These are phyloP conservation scores for Callithrix jacchus DNA, from an alignment of 2,113 vertebrate species.

Conservation along the genomic window DNA sequence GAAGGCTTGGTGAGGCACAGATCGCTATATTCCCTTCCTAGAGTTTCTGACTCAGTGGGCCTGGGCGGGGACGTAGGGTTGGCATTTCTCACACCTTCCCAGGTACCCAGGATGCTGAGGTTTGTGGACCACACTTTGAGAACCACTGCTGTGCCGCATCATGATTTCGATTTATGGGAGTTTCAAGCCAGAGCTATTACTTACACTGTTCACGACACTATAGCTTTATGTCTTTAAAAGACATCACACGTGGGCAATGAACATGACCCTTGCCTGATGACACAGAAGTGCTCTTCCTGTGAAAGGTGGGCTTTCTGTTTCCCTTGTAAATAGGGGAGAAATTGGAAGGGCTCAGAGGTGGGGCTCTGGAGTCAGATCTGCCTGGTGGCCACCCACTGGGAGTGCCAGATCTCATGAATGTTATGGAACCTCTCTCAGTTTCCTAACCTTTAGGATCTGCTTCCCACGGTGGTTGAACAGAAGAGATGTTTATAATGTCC, in stretches of 20 bases:
- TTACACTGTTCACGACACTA: not conserved
- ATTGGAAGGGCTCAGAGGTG: not conserved
- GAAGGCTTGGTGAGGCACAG: not conserved
- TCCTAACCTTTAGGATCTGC: not conserved
- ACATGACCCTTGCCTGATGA: rapidly evolving
- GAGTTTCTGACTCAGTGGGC: not conserved
- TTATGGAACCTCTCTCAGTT: not conserved
- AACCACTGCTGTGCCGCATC: not conserved
- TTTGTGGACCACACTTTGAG: not conserved
- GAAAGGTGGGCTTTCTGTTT: not conserved
- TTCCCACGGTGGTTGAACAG: not conserved
- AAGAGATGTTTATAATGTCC: not conserved
- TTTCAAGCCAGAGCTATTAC: not conserved
- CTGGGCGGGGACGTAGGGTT: not conserved
- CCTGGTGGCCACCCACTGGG: rapidly evolving
- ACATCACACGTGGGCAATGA: not conserved
- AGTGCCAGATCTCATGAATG: not conserved
- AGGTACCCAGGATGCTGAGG: not conserved
- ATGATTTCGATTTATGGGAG: not conserved
- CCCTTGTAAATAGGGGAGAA: not conserved
- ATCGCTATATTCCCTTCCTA: not conserved
- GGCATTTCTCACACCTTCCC: not conserved
- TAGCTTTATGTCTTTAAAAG: not conserved
- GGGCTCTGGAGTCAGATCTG: not conserved
- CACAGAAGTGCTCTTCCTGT: not conserved